phyloP scores from a whole-genome alignment of 2,113 vertebrate species.

The Nycticryphes semicollaris region DNA sequence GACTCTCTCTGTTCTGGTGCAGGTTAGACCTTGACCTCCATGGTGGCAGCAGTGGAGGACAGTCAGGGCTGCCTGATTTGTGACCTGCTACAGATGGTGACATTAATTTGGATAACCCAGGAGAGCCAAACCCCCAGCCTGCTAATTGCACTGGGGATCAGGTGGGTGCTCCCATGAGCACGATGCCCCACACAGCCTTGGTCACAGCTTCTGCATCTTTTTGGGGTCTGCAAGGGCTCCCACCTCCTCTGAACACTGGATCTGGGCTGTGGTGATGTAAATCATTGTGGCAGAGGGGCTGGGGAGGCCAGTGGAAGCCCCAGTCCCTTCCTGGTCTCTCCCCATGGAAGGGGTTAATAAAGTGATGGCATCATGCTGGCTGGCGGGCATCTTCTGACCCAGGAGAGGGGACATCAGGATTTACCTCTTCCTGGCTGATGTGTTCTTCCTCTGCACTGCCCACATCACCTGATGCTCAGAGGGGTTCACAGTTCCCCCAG shows the following conservation, averaged over 20 bases:
- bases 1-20: not conserved
- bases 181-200: not conserved
- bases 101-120: not conserved
- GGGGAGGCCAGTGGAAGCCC: not conserved
- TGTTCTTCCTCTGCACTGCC: not conserved
- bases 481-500: not conserved
- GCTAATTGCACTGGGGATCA: not conserved
- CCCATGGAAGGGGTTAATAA: not conserved
- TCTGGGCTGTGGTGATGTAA: not conserved
- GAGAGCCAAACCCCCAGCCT: not conserved
- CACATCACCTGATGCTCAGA: not conserved
- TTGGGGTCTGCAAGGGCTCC: not conserved
- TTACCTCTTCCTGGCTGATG: not conserved
- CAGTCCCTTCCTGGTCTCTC: not conserved
- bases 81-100: not conserved
- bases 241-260: fast-evolving
- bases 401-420: not conserved
- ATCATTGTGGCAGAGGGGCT: too few species aligned
- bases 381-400: too few species aligned
- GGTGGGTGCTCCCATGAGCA: fast-evolving
- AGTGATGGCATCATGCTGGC: not conserved
- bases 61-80: not conserved
- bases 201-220: not conserved
- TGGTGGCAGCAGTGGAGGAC: not conserved
- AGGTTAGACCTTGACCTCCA: not conserved